These are phyloP conservation scores for Dromiciops gliroides DNA, from an alignment of 2,113 vertebrate genomes.

Conservation along the genomic window DNA sequence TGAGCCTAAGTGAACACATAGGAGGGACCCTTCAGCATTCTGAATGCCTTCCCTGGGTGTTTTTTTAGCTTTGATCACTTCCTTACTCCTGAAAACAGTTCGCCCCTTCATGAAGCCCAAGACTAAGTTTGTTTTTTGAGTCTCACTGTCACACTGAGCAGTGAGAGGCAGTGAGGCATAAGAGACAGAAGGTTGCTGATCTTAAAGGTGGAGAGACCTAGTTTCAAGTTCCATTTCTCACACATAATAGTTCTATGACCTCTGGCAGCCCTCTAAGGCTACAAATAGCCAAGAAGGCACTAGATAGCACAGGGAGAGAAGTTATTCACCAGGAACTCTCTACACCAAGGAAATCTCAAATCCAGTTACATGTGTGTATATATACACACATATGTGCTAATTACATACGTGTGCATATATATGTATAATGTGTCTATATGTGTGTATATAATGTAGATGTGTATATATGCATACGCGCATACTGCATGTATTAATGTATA, in stretches of 20 bases:
- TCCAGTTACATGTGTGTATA: background rate
- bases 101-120: background rate
- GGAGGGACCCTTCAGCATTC: background rate
- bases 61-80: background rate
- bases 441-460: background rate
- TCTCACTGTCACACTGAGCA: background rate
- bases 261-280: background rate
- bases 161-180: background rate
- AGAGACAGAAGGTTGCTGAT: background rate
- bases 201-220: background rate
- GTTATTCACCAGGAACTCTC: background rate
- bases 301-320: background rate
- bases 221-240: background rate
- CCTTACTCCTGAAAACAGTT: background rate
- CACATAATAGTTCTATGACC: background rate
- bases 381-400: background rate
- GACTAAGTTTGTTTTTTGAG: background rate
- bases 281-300: background rate
- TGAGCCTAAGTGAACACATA: background rate
- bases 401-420: too few species aligned
- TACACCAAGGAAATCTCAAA: background rate
- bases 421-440: too few species aligned
- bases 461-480: too few species aligned
- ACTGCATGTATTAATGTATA: too few species aligned
- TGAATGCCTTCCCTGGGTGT: background rate